Percentiles rank a stretch among this genome's conserved stretches.
These are phyloP conservation scores for Pseudoatta argentina DNA, from an alignment of 1,140 invertebrate species.

Conservation along the genomic window DNA sequence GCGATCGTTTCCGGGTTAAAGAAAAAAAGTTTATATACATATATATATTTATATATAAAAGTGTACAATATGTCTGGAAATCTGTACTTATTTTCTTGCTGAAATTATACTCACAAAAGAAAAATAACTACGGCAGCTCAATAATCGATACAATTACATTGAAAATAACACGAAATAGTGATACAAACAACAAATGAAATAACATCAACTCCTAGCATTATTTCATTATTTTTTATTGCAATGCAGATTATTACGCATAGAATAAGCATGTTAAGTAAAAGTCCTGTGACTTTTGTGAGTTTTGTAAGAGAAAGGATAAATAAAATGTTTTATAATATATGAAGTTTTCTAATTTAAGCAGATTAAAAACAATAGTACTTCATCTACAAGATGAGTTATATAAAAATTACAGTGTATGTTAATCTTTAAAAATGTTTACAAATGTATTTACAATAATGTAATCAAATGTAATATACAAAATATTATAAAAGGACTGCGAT, in stretches of 20 bases:
- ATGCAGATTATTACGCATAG: neutral
- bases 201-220: neutral
- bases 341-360: constrained; percentile 18
- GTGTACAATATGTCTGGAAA: no score
- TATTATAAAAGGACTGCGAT: neutral
- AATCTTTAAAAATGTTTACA: neutral
- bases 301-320: constrained; percentile 37
- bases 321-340: constrained; percentile 51
- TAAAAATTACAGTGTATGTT: neutral
- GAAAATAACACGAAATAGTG: no score
- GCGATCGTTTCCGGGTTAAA: no score
- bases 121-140: no score
- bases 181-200: neutral
- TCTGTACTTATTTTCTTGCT: no score
- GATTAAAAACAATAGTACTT: neutral
- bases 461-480: neutral
- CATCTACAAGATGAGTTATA: neutral
- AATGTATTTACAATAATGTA: neutral
- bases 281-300: constrained; percentile 5
- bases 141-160: no score
- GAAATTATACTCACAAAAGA: no score
- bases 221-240: neutral
- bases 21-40: no score
- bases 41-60: no score
- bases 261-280: constrained; percentile 24